Base-by-base conservation (phyloP, 2,888 invertebrate species). In the Acrobasis consociella region DNA sequence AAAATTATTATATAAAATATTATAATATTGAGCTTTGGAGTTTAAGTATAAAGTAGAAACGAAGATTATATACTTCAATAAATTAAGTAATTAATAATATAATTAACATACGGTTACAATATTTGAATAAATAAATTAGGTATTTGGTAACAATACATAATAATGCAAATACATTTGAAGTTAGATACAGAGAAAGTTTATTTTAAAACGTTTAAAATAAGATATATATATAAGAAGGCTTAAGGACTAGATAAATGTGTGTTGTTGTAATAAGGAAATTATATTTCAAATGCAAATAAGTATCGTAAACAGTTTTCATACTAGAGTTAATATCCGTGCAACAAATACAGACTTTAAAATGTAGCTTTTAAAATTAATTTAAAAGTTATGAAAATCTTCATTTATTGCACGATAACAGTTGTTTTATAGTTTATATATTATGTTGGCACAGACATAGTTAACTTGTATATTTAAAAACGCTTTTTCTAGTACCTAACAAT, bases 121-220 rank as follows among this genome's bases (percentile, higher is more conserved):
- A n/a, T 52, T 56, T 52, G 17, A 58, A 62, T 60, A 51, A 52
- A 60, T 56, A 63, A 31, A 38, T 37, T n/a, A 59, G 22, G 77
- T 83, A 85, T 87, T 87, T 87, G 87, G 86, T 87, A 87, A 87
- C 85, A 80, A 60, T 50, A 50, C 10, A 82, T 81, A 84, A 82
- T 37, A 46, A 84, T 83, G 85, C 73, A 68, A 65, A 66, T 62
- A 62, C 56, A 58, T 65, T 58, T 62, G 64, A 65, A 65, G 70
- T 68, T 68, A 63, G 62, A 42, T 10, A 42, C 31, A 31, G 5
- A 42, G 46, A 13, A 13, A 11, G 13, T 46, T 13, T 2, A 46
- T 9, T 11, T 13, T 11, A 11, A 7, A 13, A 13, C 5, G 42
- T 11, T 13, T 11, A 11, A 7, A 13, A 13, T 5, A 46, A 46